A percentile compares a stretch with the other conserved stretches of the same genome.
These are phyloP conservation scores for Neodiprion virginianus DNA, from an alignment of 1,140 invertebrate genomes.

Conservation along the genomic window DNA sequence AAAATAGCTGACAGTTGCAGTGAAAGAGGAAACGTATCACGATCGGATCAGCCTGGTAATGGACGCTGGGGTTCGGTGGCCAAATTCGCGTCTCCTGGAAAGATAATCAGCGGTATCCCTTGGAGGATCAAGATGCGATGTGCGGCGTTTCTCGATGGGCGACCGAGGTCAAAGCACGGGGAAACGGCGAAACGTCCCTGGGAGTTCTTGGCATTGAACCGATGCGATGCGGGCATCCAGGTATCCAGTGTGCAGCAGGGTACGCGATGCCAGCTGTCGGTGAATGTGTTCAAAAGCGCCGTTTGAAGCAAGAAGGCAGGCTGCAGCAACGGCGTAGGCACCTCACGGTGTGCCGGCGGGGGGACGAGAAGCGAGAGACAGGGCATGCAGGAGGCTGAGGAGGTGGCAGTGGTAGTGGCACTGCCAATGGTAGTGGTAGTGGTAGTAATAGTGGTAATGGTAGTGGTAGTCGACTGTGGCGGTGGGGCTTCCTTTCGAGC, in stretches of 20 bases:
- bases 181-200: conserved; percentile 12
- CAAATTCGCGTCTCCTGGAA: too few relatives aligned
- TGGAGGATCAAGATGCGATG: too few relatives aligned
- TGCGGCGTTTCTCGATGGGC: too few relatives aligned
- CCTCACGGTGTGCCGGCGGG: conserved; percentile 1
- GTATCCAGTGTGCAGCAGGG: conserved; percentile 10
- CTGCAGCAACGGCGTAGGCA: conserved; percentile 2
- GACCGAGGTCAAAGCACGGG: neutral
- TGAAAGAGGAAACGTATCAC: too few relatives aligned
- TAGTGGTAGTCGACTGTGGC: neutral
- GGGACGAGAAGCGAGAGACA: conserved; percentile 12
- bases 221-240: conserved; percentile 2
- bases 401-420: neutral
- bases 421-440: neutral
- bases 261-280: conserved; percentile 56
- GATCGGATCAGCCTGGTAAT: too few relatives aligned
- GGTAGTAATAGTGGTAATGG: neutral
- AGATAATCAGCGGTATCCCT: too few relatives aligned
- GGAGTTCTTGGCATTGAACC: conserved; percentile 11
- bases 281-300: conserved; percentile 60
- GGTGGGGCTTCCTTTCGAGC: conserved; percentile 2
- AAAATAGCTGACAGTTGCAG: too few relatives aligned
- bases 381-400: conserved; percentile 12
- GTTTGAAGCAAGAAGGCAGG: conserved; percentile 28
- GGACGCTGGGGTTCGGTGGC: too few relatives aligned